A percentile compares a stretch with the other conserved stretches of the same genome.
phyloP scores from a whole-genome alignment of 2,797 vertebrate genomes.

The Phylloscopus collybita region DNA sequence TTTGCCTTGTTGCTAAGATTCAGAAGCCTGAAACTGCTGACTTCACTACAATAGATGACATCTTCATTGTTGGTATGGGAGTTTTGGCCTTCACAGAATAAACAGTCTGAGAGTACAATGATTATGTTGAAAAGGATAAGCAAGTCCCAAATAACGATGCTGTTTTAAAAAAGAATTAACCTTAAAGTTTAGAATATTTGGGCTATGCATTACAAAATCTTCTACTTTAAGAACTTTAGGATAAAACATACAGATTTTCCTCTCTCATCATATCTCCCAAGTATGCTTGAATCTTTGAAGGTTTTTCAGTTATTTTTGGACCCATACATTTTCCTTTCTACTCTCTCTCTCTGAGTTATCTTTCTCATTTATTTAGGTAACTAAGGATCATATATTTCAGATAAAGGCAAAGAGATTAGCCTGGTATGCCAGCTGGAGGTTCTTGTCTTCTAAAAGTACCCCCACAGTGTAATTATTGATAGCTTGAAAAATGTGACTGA shows the following conservation, averaged over 20 bases:
- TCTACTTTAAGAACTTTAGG: not conserved
- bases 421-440: not conserved
- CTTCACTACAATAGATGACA: slow-evolving; percentile 37
- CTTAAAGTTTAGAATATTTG: not conserved
- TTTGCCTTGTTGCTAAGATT: slow-evolving; percentile 41
- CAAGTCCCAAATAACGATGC: not conserved
- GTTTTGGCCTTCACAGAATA: slow-evolving; percentile 13
- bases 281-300: not conserved
- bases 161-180: not conserved
- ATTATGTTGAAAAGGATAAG: not conserved
- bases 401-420: not conserved
- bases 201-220: not conserved
- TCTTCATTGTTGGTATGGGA: slow-evolving; percentile 67
- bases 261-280: not conserved
- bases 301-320: not conserved
- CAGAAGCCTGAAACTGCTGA: slow-evolving; percentile 30
- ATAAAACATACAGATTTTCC: not conserved
- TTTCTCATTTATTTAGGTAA: not conserved
- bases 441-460: not conserved
- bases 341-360: not conserved
- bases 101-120: not conserved
- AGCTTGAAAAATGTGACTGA: not conserved
- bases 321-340: not conserved
- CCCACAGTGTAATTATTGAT: not conserved
- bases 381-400: not conserved